These are phyloP conservation scores for Theodoxus fluviatilis DNA, from an alignment of 2,888 invertebrate genomes.

Conservation along the genomic window DNA sequence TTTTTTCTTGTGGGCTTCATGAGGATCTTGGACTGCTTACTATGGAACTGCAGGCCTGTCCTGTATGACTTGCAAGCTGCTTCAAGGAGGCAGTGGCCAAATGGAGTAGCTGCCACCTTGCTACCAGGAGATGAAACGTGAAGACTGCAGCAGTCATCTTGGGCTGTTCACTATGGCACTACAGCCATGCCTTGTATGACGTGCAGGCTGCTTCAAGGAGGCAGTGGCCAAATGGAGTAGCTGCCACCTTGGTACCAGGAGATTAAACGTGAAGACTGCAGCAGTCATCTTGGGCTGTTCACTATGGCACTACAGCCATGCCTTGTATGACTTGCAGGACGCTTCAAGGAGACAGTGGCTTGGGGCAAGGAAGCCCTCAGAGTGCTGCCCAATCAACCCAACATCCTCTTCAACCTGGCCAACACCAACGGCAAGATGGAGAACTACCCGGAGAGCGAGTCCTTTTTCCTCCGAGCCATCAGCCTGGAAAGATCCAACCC, in stretches of 20 bases:
- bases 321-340: conserved; percentile 66
- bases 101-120: neutral
- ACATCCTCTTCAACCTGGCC: conserved; percentile 85
- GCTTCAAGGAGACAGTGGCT: conserved; percentile 75
- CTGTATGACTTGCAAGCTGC: no score
- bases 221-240: neutral
- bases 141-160: neutral
- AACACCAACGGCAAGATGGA: conserved; percentile 86
- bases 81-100: neutral
- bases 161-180: no score
- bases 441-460: conserved; percentile 80
- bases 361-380: conserved; percentile 76
- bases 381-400: conserved; percentile 77
- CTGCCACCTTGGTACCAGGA: neutral
- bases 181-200: no score
- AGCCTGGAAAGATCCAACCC: conserved; percentile 74
- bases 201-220: no score
- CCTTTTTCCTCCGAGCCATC: conserved; percentile 80
- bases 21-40: no score
- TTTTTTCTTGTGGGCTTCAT: no score
- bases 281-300: no score
- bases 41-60: no score
- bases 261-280: neutral
- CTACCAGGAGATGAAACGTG: neutral
- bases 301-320: no score